A percentile compares a stretch with the other conserved stretches of the same genome.
phyloP scores from a whole-genome alignment of 2,113 vertebrate genomes.

The Taxidea taxus region DNA sequence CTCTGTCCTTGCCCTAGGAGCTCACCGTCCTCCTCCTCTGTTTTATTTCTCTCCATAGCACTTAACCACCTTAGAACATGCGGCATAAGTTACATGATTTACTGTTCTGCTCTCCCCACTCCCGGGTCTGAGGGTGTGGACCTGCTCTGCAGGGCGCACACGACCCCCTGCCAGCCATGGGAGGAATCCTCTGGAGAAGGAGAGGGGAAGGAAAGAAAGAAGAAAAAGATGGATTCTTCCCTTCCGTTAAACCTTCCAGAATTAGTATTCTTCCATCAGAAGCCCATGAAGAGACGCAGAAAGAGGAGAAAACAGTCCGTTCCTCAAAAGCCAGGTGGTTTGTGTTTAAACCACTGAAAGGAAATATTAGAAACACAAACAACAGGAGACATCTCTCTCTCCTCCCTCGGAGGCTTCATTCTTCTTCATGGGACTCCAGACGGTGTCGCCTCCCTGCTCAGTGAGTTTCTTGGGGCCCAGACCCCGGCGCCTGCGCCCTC shows the following conservation, averaged over 20 bases:
- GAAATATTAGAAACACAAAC: background rate
- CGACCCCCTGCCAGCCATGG: too few species aligned
- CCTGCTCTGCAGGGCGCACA: too few species aligned
- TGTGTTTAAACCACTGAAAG: too few species aligned
- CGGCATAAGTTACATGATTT: background rate
- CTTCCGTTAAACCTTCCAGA: too few species aligned
- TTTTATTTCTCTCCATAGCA: background rate
- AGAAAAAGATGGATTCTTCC: fast-evolving
- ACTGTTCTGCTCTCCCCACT: background rate
- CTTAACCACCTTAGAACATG: background rate
- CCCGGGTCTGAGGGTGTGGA: background rate
- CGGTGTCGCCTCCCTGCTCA: too few species aligned
- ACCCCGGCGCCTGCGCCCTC: background rate
- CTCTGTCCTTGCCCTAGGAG: background rate
- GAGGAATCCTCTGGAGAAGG: background rate
- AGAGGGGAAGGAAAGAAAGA: background rate
- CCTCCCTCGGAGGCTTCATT: too few species aligned
- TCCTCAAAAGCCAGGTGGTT: background rate
- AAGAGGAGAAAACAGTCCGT: fast-evolving
- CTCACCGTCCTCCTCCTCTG: background rate
- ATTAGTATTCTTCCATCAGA: background rate
- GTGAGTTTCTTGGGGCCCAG: background rate
- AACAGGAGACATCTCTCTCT: background rate
- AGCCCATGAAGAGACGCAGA: background rate
- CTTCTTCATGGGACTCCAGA: background rate